Evolutionary conservation across 2,888 invertebrate species (phyloP).

Genomic region (Platycnemis pennipes): DNA sequence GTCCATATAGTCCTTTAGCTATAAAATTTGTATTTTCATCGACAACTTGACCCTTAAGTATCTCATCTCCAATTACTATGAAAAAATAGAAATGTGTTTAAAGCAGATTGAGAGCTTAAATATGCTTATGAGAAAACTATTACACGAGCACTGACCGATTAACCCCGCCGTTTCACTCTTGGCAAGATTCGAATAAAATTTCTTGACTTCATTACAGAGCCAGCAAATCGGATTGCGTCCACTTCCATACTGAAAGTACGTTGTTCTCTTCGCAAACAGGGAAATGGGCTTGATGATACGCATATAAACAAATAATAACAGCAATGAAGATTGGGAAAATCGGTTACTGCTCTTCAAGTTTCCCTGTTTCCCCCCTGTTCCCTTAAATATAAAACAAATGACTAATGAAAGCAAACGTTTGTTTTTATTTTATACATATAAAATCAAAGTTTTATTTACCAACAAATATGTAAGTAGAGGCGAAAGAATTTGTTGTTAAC

Average conservation of each 20-base stretch:
- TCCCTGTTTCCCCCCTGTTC: too few species aligned
- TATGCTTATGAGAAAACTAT: background rate
- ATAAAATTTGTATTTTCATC: constrained; percentile 87
- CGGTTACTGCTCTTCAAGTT: background rate
- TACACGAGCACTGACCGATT: background rate
- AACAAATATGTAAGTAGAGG: background rate
- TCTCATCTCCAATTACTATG: constrained; percentile 88
- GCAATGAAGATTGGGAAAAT: background rate
- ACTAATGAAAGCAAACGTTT: background rate
- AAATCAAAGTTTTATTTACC: background rate
- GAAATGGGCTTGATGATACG: background rate
- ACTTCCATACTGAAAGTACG: background rate
- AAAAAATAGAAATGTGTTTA: constrained; percentile 71
- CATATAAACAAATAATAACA: background rate
- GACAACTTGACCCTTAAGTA: constrained; percentile 85
- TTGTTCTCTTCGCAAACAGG: background rate
- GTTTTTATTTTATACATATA: too few species aligned
- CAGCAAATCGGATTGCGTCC: background rate
- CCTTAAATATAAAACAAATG: too few species aligned
- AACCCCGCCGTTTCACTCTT: constrained; percentile 7
- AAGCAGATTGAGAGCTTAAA: background rate
- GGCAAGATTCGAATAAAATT: background rate
- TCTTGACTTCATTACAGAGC: background rate
- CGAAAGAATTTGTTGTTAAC: too few species aligned
- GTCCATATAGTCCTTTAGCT: constrained; percentile 82